These are phyloP conservation scores for Scomberomorus guttatus DNA, from an alignment of 2,797 vertebrate species.

Conservation along the genomic window DNA sequence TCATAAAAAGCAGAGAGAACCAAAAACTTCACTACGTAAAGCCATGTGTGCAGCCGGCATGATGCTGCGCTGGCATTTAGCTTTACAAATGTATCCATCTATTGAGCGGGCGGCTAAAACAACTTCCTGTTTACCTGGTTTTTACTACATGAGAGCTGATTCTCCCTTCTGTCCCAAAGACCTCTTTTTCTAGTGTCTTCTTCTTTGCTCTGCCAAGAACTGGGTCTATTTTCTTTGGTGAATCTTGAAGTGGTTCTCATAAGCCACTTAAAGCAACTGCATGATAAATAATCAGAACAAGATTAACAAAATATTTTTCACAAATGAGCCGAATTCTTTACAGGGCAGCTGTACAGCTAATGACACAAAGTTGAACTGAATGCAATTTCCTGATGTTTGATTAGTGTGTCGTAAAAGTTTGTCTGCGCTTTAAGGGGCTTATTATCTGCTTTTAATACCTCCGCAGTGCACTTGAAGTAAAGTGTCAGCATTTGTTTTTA, in stretches of 20 bases:
- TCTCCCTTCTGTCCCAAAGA: neutral
- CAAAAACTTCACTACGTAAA: slow-evolving; percentile 16
- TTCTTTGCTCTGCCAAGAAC: neutral
- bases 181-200: neutral
- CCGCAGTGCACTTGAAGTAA: slow-evolving; percentile 40
- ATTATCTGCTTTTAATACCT: slow-evolving; percentile 48
- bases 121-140: slow-evolving; percentile 57
- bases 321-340: slow-evolving; percentile 4
- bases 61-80: slow-evolving; percentile 60
- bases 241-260: slow-evolving; percentile 37
- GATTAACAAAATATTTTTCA: slow-evolving; percentile 18
- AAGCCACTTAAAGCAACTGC: slow-evolving; percentile 18
- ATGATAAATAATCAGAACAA: slow-evolving; percentile 29
- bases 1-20: slow-evolving; percentile 48
- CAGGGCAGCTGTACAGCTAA: slow-evolving; percentile 22
- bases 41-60: slow-evolving; percentile 50
- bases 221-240: slow-evolving; percentile 1
- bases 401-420: slow-evolving; percentile 41
- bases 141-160: neutral
- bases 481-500: slow-evolving; percentile 68
- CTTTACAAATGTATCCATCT: slow-evolving; percentile 33
- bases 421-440: slow-evolving; percentile 34
- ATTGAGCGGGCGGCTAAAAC: neutral
- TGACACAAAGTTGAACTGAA: slow-evolving; percentile 11
- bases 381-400: slow-evolving; percentile 46